Percentiles rank a stretch among this genome's conserved stretches.
Conservation (phyloP, 2,888 invertebrate genomes). For the Stenichneumon culpator region DNA sequence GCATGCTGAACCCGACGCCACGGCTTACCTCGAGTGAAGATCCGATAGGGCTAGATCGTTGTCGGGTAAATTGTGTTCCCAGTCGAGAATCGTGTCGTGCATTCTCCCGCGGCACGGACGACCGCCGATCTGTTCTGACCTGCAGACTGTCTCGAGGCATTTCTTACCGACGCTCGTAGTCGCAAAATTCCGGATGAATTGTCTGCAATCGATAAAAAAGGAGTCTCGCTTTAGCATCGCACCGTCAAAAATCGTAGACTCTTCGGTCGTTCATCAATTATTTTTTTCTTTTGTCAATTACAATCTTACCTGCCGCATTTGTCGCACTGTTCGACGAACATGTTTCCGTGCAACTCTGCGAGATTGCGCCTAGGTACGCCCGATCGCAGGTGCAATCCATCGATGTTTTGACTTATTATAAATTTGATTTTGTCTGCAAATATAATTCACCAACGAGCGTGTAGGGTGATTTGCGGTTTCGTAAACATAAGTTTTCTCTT, state of each 20-base stretch:
- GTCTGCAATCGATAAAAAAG: conserved; percentile 86
- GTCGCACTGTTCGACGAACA: conserved; percentile 98
- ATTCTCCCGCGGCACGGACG: conserved; percentile 95
- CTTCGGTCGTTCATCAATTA: not conserved
- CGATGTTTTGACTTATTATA: conserved; percentile 98
- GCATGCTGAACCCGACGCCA: too few relatives aligned
- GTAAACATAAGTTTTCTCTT: not conserved
- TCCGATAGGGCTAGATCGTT: conserved; percentile 94
- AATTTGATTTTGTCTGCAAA: conserved; percentile 90
- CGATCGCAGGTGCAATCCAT: conserved; percentile 97
- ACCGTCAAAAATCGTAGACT: not conserved
- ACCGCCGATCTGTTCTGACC: conserved; percentile 87
- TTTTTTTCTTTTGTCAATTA: not conserved
- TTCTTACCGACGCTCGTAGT: conserved; percentile 93
- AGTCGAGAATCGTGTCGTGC: conserved; percentile 97
- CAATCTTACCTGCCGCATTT: conserved; percentile 91
- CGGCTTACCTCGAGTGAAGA: conserved; percentile 92
- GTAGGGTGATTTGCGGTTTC: not conserved
- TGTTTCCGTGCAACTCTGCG: conserved; percentile 98
- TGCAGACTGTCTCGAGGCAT: conserved; percentile 89
- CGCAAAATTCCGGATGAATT: conserved; percentile 92
- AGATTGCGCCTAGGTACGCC: conserved; percentile 93
- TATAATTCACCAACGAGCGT: conserved; percentile 25
- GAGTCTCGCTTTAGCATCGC: not conserved
- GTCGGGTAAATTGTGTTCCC: conserved; percentile 97